Base-by-base conservation (phyloP, 2,797 vertebrate genomes). In the Clarias fuscus region DNA sequence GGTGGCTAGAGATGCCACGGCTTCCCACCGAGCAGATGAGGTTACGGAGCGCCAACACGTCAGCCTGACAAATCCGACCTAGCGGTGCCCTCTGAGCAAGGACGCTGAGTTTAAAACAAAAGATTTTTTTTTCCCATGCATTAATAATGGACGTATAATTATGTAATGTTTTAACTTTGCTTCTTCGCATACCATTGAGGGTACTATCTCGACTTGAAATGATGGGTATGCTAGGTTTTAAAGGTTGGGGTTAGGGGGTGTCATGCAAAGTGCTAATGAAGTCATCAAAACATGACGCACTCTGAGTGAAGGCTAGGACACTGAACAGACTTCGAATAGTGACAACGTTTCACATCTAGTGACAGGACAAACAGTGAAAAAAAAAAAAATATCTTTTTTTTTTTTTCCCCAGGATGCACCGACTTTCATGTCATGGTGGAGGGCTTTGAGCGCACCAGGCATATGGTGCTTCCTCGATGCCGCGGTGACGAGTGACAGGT, bases 401-500 rank as follows among this genome's bases (percentile, higher is more conserved):
- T 48, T 73, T 82, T 33, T 48, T 68, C 78, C 81, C 65, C 89
- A 76, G 53, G 71, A 78, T 82, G 58, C 68, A n/a, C 72, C 33
- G 87, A 91, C 94, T 95, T 94, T 95, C 90, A 95, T 94, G 93
- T 94, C 93, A 94, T 61, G 87, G 72, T 67, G n/a, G 89, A 85
- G 89, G 92, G 94, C 95, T 96, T 95, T 93, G 93, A 61, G 80
- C 59, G 84, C 75, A 84, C 85, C 92, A 91, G 92, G 95, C 97
- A 97, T 97, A 96, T 96, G 96, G 96, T 91, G 92, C 94, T 94
- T 96, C 93, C 92, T 88, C 94, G 95, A 94, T 92, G 94, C 86
- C 92, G 94, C 90, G 8, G 95, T 95, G 96, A 96, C 95, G 96
- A 96, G 94, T 96, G 95, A 96, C 95, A 93, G 94, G 95, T 96